These are phyloP conservation scores for Copidosoma floridanum DNA, from an alignment of 1,140 invertebrate species.

Conservation along the genomic window DNA sequence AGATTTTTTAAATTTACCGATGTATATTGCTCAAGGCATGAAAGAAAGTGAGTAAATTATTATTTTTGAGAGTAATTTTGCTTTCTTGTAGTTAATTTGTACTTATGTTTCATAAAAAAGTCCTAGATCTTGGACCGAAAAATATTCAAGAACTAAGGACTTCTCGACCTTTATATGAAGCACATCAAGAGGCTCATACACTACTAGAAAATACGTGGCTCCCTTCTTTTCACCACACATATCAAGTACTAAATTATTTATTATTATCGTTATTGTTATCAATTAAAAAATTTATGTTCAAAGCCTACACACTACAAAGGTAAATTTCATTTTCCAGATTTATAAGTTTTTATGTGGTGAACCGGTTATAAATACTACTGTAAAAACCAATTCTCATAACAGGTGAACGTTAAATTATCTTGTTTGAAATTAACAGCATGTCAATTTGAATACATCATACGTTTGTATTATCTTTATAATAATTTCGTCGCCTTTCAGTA, in stretches of 20 bases:
- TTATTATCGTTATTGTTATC: neutral
- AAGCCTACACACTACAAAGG: no score
- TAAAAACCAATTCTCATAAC: conserved; percentile 16
- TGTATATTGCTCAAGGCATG: conserved; percentile 66
- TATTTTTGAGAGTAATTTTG: no score
- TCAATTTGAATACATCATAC: no score
- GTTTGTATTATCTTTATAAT: no score
- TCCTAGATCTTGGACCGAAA: conserved; percentile 65
- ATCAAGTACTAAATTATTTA: conserved; percentile 64
- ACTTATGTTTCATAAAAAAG: conserved; percentile 44
- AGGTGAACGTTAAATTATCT: no score
- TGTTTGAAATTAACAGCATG: no score
- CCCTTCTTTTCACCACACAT: conserved; percentile 79
- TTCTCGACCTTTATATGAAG: conserved; percentile 76
- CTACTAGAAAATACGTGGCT: conserved; percentile 74
- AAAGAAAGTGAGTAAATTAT: conserved; percentile 57
- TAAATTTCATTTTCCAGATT: conserved; percentile 15
- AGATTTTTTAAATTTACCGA: conserved; percentile 68
- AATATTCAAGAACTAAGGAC: conserved; percentile 74
- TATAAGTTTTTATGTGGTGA: conserved; percentile 21
- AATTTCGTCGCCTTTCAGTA: conserved; percentile 7
- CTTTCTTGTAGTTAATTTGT: no score
- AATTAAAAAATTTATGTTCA: neutral
- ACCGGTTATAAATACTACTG: conserved; percentile 11
- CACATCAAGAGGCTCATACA: conserved; percentile 78